Conservation (phyloP, 2,113 vertebrate species). For the Phyllostomus discolor region DNA sequence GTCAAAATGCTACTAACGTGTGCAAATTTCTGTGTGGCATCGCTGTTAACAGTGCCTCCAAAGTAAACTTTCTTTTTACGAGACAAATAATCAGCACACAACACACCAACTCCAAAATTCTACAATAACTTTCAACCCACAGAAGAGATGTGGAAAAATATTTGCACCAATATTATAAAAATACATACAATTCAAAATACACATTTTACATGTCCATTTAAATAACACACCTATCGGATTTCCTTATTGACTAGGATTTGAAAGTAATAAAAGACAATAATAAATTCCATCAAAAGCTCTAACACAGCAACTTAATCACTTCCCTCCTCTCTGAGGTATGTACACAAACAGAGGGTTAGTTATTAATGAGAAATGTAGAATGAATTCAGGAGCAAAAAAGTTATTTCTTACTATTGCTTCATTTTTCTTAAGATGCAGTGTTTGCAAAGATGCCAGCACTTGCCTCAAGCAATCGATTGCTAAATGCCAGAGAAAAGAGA, state of each 20-base stretch:
- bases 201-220: neutral
- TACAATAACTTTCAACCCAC: neutral
- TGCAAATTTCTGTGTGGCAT: neutral
- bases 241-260: neutral
- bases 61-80: neutral
- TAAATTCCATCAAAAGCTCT: neutral
- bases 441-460: neutral
- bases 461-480: neutral
- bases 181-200: neutral
- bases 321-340: neutral
- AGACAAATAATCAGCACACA: neutral
- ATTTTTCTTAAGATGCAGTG: neutral
- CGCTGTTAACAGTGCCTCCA: neutral
- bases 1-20: slow-evolving; percentile 2
- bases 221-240: neutral
- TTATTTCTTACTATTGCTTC: neutral
- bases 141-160: neutral
- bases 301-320: neutral
- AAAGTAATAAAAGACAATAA: slow-evolving; percentile 1
- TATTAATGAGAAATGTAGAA: neutral
- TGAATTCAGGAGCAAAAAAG: neutral
- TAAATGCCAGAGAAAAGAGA: neutral
- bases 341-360: neutral
- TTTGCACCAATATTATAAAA: neutral
- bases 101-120: neutral